Evolutionary conservation across 2,113 vertebrate species (phyloP).

Genomic region (Manacus vitellinus): DNA sequence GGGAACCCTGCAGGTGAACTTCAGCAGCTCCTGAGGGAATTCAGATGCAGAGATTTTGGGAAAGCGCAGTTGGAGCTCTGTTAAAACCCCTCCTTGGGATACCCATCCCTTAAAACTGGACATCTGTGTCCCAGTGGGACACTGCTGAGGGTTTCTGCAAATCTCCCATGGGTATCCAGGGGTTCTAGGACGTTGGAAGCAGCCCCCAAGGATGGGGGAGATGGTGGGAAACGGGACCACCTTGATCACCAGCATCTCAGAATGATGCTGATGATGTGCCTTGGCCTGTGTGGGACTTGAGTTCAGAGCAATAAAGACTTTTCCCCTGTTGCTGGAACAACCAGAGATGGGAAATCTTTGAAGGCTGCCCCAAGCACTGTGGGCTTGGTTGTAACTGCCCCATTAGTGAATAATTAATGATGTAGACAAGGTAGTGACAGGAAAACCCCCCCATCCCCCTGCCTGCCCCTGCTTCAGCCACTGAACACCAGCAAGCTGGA

Average conservation of each 20-base stretch:
- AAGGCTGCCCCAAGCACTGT: neutral
- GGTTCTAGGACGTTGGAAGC: neutral
- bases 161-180: fast-evolving
- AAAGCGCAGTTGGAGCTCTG: fast-evolving
- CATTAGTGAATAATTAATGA: neutral
- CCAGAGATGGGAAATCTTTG: neutral
- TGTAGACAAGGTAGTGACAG: neutral
- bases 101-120: fast-evolving
- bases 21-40: neutral
- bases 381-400: neutral
- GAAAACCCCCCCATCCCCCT: neutral
- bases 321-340: neutral
- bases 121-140: fast-evolving
- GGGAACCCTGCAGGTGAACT: neutral
- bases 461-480: neutral
- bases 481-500: fast-evolving
- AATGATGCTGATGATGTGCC: fast-evolving
- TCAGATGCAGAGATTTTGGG: fast-evolving
- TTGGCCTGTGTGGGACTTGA: neutral
- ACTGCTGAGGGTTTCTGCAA: fast-evolving
- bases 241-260: neutral
- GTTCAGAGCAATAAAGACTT: neutral
- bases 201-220: neutral
- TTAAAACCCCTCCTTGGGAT: neutral
- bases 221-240: fast-evolving